Evolutionary conservation across 2,888 invertebrate species (phyloP).

Genomic region (Nephrotoma flavescens): DNA sequence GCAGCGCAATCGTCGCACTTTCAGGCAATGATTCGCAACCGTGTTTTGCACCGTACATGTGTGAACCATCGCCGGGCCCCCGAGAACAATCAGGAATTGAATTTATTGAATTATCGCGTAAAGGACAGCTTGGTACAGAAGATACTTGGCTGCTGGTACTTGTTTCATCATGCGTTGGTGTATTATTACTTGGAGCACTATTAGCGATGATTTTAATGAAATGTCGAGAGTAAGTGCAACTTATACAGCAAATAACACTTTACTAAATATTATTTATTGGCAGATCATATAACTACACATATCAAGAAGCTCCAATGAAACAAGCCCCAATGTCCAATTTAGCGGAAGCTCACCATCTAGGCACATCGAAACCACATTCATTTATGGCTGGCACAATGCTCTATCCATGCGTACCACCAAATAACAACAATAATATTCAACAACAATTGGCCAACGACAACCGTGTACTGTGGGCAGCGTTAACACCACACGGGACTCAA

Average conservation of each 20-base stretch:
- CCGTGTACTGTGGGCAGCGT: conserved; percentile 65
- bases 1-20: conserved; percentile 30
- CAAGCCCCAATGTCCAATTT: conserved; percentile 40
- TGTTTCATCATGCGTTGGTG: conserved; percentile 65
- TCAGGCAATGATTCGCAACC: conserved; percentile 44
- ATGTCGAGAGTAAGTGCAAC: conserved; percentile 54
- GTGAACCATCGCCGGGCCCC: conserved; percentile 42
- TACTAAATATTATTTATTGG: conserved; percentile 18
- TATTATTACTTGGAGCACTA: conserved; percentile 62
- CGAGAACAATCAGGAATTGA: conserved; percentile 51
- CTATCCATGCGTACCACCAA: conserved; percentile 36
- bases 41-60: conserved; percentile 46
- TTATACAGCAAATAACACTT: conserved; percentile 7
- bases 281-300: conserved; percentile 22
- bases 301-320: conserved; percentile 32
- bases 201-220: conserved; percentile 64
- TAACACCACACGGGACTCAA: conserved; percentile 67
- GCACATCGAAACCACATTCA: conserved; percentile 25
- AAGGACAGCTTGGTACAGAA: conserved; percentile 37
- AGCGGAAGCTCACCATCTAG: conserved; percentile 34
- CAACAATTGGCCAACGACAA: conserved; percentile 44
- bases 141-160: conserved; percentile 73
- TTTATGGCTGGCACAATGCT: conserved; percentile 38
- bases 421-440: conserved; percentile 30
- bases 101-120: conserved; percentile 64